These are phyloP conservation scores for Oedothorax gibbosus DNA, from an alignment of 1,140 invertebrate genomes.

Conservation along the genomic window DNA sequence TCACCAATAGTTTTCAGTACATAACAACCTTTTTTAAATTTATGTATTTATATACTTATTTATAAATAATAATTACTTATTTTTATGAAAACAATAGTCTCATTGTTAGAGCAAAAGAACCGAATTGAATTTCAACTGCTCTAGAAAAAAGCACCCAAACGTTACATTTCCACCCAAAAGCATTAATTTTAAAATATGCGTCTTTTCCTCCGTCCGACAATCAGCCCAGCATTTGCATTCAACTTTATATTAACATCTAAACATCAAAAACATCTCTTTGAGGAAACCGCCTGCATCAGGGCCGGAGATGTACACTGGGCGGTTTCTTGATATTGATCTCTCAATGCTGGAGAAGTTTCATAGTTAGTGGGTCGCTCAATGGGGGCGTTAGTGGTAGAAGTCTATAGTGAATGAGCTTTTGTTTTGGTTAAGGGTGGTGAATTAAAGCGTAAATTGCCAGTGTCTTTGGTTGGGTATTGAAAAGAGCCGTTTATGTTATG, in stretches of 20 bases:
- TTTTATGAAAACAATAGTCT: no score
- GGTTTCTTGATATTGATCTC: constrained; percentile 49
- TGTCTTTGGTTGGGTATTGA: no score
- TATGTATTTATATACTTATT: no score
- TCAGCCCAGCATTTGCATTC: constrained; percentile 53
- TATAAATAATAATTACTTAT: no score
- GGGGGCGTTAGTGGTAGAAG: constrained; percentile 7
- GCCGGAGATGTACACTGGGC: constrained; percentile 15
- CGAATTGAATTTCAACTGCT: no score
- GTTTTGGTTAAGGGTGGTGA: no score
- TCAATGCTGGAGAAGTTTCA: constrained; percentile 32
- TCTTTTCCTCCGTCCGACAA: constrained; percentile 34
- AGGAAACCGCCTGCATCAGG: constrained; percentile 40
- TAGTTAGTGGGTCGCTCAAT: constrained; percentile 29
- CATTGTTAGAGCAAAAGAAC: no score
- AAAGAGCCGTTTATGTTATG: no score
- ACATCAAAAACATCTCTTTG: constrained; percentile 53
- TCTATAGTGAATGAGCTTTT: neutral
- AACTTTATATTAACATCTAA: constrained; percentile 59
- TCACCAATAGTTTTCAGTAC: no score
- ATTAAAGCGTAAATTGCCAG: no score
- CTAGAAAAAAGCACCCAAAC: neutral
- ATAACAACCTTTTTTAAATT: no score
- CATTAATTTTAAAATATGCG: constrained; percentile 60
- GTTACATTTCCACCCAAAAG: neutral